Conservation (phyloP, 2,113 vertebrate species). For the Elgaria multicarinata region DNA sequence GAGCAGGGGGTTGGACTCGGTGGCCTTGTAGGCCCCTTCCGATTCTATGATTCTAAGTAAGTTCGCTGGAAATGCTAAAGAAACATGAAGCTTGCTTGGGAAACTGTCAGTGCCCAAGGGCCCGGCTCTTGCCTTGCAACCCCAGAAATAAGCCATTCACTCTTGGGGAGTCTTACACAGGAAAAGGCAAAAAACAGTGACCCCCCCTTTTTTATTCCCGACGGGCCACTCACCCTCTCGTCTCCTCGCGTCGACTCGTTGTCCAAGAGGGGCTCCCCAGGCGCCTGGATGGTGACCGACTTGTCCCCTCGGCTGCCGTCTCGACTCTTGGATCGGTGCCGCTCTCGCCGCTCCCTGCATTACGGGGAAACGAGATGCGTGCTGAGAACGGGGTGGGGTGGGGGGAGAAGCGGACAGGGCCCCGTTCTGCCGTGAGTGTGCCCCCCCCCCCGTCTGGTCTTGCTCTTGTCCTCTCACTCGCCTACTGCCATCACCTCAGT, state of each 20-base stretch:
- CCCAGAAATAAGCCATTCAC: neutral
- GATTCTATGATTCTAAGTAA: no score
- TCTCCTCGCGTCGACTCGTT: slow-evolving; percentile 93
- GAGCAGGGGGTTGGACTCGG: no score
- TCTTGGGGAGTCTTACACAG: neutral
- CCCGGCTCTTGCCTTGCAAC: neutral
- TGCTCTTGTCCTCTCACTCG: neutral
- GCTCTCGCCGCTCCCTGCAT: slow-evolving; percentile 87
- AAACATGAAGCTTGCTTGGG: neutral
- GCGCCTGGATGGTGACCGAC: slow-evolving; percentile 95
- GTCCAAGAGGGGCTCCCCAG: slow-evolving; percentile 91
- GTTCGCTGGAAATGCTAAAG: neutral
- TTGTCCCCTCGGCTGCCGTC: slow-evolving; percentile 92
- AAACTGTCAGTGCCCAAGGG: neutral
- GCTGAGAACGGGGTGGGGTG: accelerated
- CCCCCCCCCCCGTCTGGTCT: no score
- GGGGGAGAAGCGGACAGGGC: no score
- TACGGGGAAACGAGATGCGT: neutral
- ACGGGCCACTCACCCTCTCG: slow-evolving; percentile 81
- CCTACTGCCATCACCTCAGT: neutral
- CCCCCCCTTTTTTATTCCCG: neutral
- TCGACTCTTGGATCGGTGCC: slow-evolving; percentile 90
- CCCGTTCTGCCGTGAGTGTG: neutral
- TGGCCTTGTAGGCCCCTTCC: no score
- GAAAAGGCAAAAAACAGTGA: neutral